Evolutionary conservation across 1,140 invertebrate species (phyloP).

Genomic region (Nautilus pompilius): DNA sequence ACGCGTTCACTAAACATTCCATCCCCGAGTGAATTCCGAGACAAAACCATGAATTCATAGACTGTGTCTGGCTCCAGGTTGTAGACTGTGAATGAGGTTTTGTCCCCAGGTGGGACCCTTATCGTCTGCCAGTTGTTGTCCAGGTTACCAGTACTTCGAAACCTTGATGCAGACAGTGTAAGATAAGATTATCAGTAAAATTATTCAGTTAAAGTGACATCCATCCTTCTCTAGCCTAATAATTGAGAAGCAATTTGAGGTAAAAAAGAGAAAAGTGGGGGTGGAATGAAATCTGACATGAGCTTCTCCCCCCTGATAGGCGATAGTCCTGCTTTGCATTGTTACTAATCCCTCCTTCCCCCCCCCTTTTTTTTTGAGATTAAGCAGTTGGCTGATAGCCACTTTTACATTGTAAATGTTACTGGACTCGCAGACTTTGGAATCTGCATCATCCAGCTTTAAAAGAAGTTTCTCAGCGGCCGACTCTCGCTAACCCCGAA

Average conservation of each 20-base stretch:
- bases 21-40: conserved; percentile 88
- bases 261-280: neutral
- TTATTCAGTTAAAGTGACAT: neutral
- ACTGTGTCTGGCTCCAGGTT: conserved; percentile 82
- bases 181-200: neutral
- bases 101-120: conserved; percentile 63
- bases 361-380: no score
- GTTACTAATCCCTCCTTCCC: no score
- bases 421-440: no score
- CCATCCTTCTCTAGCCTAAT: neutral
- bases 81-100: conserved; percentile 86
- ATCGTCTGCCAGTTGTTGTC: conserved; percentile 38
- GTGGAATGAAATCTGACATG: no score
- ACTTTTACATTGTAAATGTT: no score
- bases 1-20: conserved; percentile 93
- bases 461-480: no score
- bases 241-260: neutral
- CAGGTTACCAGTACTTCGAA: conserved; percentile 14
- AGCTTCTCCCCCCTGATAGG: no score
- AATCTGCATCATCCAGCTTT: no score
- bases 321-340: no score
- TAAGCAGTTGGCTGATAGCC: no score
- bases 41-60: conserved; percentile 95
- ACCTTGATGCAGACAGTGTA: neutral
- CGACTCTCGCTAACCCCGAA: no score